A percentile compares a stretch with the other conserved stretches of the same genome.
phyloP scores from a whole-genome alignment of 2,113 vertebrate genomes.

The Ginglymostoma cirratum region DNA sequence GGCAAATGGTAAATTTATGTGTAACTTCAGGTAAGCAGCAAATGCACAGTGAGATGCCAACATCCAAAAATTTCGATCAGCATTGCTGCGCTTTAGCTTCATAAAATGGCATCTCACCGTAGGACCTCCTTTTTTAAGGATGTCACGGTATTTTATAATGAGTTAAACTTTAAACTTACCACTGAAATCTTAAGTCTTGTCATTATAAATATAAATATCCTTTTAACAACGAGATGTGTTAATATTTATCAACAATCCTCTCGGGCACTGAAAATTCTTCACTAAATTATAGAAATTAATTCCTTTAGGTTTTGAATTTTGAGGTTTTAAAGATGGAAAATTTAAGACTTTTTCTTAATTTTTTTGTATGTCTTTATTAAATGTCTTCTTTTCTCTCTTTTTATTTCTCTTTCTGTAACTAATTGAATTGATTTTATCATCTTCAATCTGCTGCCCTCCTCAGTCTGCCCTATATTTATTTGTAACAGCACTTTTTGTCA shows the following conservation, averaged over 20 bases:
- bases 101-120: neutral
- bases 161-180: neutral
- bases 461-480: neutral
- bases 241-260: neutral
- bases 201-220: neutral
- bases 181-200: neutral
- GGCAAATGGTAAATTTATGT: neutral
- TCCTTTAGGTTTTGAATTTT: neutral
- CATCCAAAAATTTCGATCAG: neutral
- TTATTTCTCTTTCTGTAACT: neutral
- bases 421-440: neutral
- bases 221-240: neutral
- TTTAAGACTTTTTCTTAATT: neutral
- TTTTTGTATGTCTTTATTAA: neutral
- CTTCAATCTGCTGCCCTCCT: neutral
- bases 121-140: neutral
- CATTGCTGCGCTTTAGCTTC: neutral
- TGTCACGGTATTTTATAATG: neutral
- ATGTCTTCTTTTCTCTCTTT: neutral
- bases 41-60: neutral
- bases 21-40: neutral
- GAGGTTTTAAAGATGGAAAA: neutral
- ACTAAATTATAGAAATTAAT: neutral
- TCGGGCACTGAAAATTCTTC: neutral
- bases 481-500: neutral